Percentiles rank a stretch among this genome's conserved stretches.
Conservation (phyloP, 2,113 vertebrate species). For the Monarcha castaneiventris region DNA sequence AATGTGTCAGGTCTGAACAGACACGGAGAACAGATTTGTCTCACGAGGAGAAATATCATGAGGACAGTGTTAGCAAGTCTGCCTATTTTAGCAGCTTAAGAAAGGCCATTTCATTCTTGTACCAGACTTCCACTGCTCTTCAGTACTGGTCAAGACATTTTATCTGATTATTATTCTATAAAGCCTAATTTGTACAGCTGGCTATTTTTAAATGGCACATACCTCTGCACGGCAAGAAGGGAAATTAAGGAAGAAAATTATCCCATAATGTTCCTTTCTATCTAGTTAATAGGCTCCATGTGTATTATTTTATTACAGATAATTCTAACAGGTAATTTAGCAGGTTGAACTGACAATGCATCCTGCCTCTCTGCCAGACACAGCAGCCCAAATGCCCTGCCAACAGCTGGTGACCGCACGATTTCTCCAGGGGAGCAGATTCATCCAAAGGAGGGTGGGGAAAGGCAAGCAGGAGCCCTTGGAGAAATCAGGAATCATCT, state of each 20-base stretch:
- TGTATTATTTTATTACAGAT: neutral
- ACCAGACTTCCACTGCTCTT: neutral
- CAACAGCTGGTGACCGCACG: neutral
- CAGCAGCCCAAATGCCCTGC: neutral
- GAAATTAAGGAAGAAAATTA: neutral
- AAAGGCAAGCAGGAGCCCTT: neutral
- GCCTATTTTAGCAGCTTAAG: neutral
- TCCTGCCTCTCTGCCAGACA: neutral
- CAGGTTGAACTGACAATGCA: neutral
- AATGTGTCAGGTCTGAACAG: neutral
- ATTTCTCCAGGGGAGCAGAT: neutral
- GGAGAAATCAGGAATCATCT: neutral
- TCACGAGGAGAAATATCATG: neutral
- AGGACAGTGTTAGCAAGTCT: neutral
- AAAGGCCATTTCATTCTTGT: neutral
- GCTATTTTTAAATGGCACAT: neutral
- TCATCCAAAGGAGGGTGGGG: rapidly evolving
- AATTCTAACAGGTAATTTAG: neutral
- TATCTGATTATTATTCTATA: neutral
- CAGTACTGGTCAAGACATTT: neutral
- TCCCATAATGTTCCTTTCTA: neutral
- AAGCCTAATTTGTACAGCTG: neutral
- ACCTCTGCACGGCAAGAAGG: neutral
- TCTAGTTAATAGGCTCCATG: neutral
- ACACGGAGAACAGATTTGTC: neutral